Percentiles rank a stretch among this genome's conserved stretches.
Conservation (phyloP, 1,140 invertebrate genomes). For the Drosophila yakuba region DNA sequence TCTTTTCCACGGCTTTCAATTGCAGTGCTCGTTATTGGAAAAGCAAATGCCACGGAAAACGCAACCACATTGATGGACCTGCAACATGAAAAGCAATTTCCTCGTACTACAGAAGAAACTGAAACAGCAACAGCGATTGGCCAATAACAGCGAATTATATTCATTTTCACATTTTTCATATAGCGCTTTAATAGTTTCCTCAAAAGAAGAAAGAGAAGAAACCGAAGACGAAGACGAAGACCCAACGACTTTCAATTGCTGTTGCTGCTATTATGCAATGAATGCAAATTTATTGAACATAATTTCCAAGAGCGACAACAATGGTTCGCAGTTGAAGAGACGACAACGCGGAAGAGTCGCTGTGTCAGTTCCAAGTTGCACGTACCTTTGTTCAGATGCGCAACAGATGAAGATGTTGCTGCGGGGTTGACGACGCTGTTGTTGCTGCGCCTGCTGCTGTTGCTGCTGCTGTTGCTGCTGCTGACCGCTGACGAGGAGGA, state of each 20-base stretch:
- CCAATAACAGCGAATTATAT: slow-evolving; percentile 63
- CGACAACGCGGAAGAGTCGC: slow-evolving; percentile 38
- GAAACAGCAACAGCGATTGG: slow-evolving; percentile 17
- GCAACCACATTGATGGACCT: slow-evolving; percentile 52
- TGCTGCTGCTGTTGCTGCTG: slow-evolving; percentile 49
- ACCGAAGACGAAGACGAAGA: slow-evolving; percentile 24
- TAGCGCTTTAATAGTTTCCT: slow-evolving; percentile 72
- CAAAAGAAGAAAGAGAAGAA: slow-evolving; percentile 40
- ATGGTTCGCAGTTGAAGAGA: slow-evolving; percentile 16
- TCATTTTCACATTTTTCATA: slow-evolving; percentile 78
- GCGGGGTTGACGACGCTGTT: slow-evolving; percentile 39
- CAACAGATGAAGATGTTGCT: slow-evolving; percentile 70
- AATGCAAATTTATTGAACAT: slow-evolving; percentile 67
- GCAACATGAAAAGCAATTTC: slow-evolving; percentile 60
- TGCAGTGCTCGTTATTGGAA: slow-evolving; percentile 39
- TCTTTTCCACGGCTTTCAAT: slow-evolving; percentile 60
- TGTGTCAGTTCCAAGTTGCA: slow-evolving; percentile 23
- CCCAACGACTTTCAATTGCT: slow-evolving; percentile 57
- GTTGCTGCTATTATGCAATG: slow-evolving; percentile 50
- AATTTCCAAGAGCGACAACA: slow-evolving; percentile 52
- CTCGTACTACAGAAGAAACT: slow-evolving; percentile 6
- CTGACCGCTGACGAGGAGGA: slow-evolving; percentile 60
- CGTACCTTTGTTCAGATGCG: slow-evolving; percentile 74
- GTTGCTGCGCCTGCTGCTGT: slow-evolving; percentile 18
- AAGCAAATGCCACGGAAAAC: slow-evolving; percentile 9